These are phyloP conservation scores for Campaea margaritaria DNA, from an alignment of 2,888 invertebrate species.

Conservation along the genomic window DNA sequence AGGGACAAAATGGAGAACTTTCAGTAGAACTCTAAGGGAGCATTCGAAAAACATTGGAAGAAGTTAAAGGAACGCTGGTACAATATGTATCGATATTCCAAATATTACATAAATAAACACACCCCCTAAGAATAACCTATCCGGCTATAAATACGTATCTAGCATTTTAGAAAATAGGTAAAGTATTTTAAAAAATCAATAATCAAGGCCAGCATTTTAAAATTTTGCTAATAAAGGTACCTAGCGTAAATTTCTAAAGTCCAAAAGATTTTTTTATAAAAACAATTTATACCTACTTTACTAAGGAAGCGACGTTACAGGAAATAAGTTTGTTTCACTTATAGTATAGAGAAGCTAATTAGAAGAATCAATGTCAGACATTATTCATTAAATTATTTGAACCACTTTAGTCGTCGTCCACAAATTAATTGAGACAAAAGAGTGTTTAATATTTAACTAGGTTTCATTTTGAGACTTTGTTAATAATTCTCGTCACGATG, in stretches of 20 bases:
- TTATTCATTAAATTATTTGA: constrained; percentile 14
- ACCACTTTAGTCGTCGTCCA: constrained; percentile 2
- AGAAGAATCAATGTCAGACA: constrained; percentile 20
- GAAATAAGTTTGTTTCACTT: constrained; percentile 47
- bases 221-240: constrained; percentile 44
- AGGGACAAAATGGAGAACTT: constrained; percentile 49
- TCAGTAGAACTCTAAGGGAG: constrained; percentile 47
- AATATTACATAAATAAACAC: constrained; percentile 26
- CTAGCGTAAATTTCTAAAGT: constrained; percentile 50
- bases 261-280: constrained; percentile 50
- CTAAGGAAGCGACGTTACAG: constrained; percentile 70
- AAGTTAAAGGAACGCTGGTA: constrained; percentile 44
- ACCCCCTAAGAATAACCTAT: constrained; percentile 38
- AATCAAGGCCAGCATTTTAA: constrained; percentile 39
- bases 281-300: constrained; percentile 63
- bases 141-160: constrained; percentile 45
- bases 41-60: constrained; percentile 30
- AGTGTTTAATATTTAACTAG: too few species aligned
- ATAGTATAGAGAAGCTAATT: constrained; percentile 34
- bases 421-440: neutral
- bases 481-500: neutral
- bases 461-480: neutral
- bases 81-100: constrained; percentile 38
- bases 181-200: constrained; percentile 29
- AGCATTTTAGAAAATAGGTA: constrained; percentile 42